These are phyloP conservation scores for Zapornia atra DNA, from an alignment of 2,113 vertebrate genomes.

Conservation along the genomic window DNA sequence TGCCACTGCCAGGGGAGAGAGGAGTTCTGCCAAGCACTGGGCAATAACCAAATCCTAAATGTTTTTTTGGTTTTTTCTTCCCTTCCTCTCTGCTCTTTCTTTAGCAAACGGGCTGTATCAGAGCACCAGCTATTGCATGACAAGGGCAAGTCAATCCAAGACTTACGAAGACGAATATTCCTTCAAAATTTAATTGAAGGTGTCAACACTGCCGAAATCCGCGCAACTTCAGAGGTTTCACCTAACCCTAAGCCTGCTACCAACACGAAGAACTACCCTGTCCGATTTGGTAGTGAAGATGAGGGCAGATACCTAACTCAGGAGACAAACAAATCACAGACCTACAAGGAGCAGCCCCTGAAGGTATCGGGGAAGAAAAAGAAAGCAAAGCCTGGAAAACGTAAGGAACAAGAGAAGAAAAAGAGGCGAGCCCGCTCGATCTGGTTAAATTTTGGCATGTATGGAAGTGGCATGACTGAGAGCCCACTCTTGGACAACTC, in stretches of 20 bases:
- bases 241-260: conserved; percentile 85
- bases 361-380: conserved; percentile 86
- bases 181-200: conserved; percentile 90
- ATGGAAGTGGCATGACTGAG: conserved; percentile 65
- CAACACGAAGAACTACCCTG: conserved; percentile 87
- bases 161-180: conserved; percentile 87
- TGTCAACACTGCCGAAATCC: conserved; percentile 91
- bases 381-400: conserved; percentile 88
- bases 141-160: conserved; percentile 91
- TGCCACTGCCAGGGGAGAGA: neutral
- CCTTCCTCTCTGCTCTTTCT: neutral
- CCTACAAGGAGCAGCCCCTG: conserved; percentile 84
- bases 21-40: neutral
- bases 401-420: conserved; percentile 92
- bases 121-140: conserved; percentile 96
- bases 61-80: neutral
- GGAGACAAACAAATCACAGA: conserved; percentile 93
- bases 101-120: conserved; percentile 91
- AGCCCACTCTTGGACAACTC: conserved; percentile 65
- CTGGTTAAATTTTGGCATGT: conserved; percentile 17
- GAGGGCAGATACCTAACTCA: conserved; percentile 86
- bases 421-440: conserved; percentile 85
- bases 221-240: conserved; percentile 72
- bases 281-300: conserved; percentile 80
- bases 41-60: neutral